Evolutionary conservation across 2,797 vertebrate species (phyloP).

Genomic region (Sciurus carolinensis): DNA sequence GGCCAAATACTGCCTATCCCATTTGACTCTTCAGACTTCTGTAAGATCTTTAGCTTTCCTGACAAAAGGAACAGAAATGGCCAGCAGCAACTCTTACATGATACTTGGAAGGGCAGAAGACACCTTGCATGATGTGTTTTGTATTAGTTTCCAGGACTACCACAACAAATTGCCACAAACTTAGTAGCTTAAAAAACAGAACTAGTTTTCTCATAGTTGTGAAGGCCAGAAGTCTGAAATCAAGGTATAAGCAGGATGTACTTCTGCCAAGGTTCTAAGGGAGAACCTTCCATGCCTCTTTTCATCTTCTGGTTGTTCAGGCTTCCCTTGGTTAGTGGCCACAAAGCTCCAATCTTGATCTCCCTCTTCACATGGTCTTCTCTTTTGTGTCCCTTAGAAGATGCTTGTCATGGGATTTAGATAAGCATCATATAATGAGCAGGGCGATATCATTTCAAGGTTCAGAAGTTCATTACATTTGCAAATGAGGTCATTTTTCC

Average conservation of each 20-base stretch:
- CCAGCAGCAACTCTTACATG: not conserved
- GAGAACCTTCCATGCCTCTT: not conserved
- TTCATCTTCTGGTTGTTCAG: not conserved
- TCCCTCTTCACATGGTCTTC: not conserved
- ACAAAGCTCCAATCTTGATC: not conserved
- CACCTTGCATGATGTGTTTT: not conserved
- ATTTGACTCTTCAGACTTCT: constrained; percentile 53
- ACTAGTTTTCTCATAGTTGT: not conserved
- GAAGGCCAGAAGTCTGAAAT: constrained; percentile 37
- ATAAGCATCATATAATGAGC: not conserved
- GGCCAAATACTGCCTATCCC: constrained; percentile 28
- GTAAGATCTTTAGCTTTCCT: constrained; percentile 43
- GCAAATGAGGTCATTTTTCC: not conserved
- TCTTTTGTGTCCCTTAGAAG: not conserved
- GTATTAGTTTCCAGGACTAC: not conserved
- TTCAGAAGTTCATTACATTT: constrained; percentile 38
- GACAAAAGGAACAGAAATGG: not conserved
- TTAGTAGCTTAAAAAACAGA: not conserved
- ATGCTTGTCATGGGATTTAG: not conserved
- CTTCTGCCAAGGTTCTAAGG: not conserved
- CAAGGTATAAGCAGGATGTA: not conserved
- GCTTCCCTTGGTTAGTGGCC: not conserved
- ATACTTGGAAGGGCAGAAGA: not conserved
- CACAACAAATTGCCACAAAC: not conserved
- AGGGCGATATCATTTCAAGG: constrained; percentile 37